Evolutionary conservation across 2,888 invertebrate genomes (phyloP).

Genomic region (Drosophila mettleri): DNA sequence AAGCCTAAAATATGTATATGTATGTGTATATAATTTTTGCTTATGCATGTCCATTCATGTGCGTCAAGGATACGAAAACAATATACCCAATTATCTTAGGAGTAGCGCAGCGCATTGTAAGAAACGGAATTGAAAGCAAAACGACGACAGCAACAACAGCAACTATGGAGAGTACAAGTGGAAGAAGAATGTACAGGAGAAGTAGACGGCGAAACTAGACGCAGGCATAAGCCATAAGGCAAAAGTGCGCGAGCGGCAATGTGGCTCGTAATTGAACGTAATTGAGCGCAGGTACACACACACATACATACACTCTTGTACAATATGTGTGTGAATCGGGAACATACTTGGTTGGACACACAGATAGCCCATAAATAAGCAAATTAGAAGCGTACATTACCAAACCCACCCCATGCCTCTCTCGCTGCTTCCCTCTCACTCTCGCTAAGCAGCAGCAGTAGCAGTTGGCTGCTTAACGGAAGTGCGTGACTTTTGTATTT

Average conservation of each 20-base stretch:
- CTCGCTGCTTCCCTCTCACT: not conserved
- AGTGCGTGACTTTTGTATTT: conserved; percentile 74
- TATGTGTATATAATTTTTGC: too few species aligned
- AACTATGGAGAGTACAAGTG: conserved; percentile 31
- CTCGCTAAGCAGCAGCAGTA: not conserved
- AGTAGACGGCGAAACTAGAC: conserved; percentile 31
- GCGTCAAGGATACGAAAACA: conserved; percentile 27
- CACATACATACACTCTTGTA: conserved; percentile 8
- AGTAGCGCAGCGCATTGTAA: conserved; percentile 43
- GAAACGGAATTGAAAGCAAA: conserved; percentile 41
- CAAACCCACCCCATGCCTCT: conserved; percentile 7
- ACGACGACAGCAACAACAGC: conserved; percentile 25
- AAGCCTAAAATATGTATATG: not conserved
- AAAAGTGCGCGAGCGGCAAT: conserved; percentile 71
- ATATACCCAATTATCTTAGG: conserved; percentile 40
- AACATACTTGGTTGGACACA: conserved; percentile 39
- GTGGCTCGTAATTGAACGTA: conserved; percentile 73
- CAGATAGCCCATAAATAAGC: conserved; percentile 54
- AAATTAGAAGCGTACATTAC: conserved; percentile 47
- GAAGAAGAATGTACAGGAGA: conserved; percentile 30
- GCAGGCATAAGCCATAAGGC: conserved; percentile 36
- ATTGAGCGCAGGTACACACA: conserved; percentile 71
- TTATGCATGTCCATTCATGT: not conserved
- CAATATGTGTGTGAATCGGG: conserved; percentile 12
- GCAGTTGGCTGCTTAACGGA: conserved; percentile 49